Evolutionary conservation across 1,140 invertebrate genomes (phyloP).

Genomic region (Bactericera cockerelli): DNA sequence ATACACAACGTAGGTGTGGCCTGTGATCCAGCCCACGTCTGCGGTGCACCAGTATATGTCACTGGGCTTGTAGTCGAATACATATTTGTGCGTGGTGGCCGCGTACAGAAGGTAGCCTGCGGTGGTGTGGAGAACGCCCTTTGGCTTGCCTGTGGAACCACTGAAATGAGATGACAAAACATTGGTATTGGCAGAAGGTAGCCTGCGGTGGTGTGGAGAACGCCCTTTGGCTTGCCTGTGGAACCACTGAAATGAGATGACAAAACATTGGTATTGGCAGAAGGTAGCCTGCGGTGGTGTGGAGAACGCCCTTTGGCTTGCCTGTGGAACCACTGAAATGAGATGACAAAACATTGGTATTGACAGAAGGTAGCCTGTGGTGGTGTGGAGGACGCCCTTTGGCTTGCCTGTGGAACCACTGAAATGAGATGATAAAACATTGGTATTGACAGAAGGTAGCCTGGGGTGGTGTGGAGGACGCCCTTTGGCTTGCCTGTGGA

Average conservation of each 20-base stretch:
- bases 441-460: no score
- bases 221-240: slow-evolving; percentile 94
- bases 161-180: no score
- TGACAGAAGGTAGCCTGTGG: slow-evolving; percentile 81
- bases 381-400: slow-evolving; percentile 91
- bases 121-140: slow-evolving; percentile 88
- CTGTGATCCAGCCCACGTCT: slow-evolving; percentile 98
- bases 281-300: slow-evolving; percentile 87
- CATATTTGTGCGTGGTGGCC: slow-evolving; percentile 79
- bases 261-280: no score
- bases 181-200: slow-evolving; percentile 79
- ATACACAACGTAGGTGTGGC: slow-evolving; percentile 91
- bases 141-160: slow-evolving; percentile 93
- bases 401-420: slow-evolving; percentile 95
- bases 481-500: no score
- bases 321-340: slow-evolving; percentile 79
- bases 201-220: slow-evolving; percentile 83
- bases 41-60: slow-evolving; percentile 98
- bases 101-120: slow-evolving; percentile 87
- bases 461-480: no score
- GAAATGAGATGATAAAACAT: no score
- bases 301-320: slow-evolving; percentile 92
- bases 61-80: slow-evolving; percentile 81
- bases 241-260: slow-evolving; percentile 70
- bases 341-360: no score